Percentiles rank a stretch among this genome's conserved stretches.
Conservation (phyloP, 2,113 vertebrate genomes). For the Macaca nemestrina region DNA sequence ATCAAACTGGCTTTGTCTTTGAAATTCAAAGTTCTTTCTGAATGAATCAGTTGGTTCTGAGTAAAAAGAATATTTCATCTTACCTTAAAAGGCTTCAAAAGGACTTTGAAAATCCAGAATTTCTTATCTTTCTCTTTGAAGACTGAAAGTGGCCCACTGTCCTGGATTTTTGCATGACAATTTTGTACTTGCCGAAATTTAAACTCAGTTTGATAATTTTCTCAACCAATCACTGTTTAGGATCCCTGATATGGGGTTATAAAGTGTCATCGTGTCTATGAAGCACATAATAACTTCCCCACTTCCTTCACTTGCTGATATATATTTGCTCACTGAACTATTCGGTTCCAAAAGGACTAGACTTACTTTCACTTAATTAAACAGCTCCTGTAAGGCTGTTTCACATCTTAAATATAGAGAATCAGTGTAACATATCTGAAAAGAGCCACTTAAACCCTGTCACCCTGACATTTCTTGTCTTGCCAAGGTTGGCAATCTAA, state of each 20-base stretch:
- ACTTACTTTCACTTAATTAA: slow-evolving; percentile 81
- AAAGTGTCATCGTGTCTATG: slow-evolving; percentile 47
- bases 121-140: slow-evolving; percentile 70
- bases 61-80: slow-evolving; percentile 35
- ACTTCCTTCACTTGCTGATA: slow-evolving; percentile 56
- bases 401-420: slow-evolving; percentile 81
- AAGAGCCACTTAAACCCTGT: slow-evolving; percentile 77
- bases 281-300: slow-evolving; percentile 73
- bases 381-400: slow-evolving; percentile 67
- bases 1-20: not conserved
- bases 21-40: slow-evolving; percentile 38
- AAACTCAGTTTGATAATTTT: slow-evolving; percentile 75
- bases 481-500: slow-evolving; percentile 76
- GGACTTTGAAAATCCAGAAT: slow-evolving; percentile 66
- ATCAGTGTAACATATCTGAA: slow-evolving; percentile 67
- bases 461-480: slow-evolving; percentile 79
- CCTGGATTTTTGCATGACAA: slow-evolving; percentile 54
- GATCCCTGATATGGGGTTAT: slow-evolving; percentile 65
- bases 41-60: not conserved
- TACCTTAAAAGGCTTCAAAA: slow-evolving; percentile 75
- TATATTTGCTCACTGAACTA: slow-evolving; percentile 62
- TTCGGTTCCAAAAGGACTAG: slow-evolving; percentile 74
- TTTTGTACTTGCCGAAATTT: slow-evolving; percentile 79
- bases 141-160: slow-evolving; percentile 39
- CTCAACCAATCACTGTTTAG: slow-evolving; percentile 78